Evolutionary conservation across 2,113 vertebrate genomes (phyloP).

Genomic region (Cranoglanis bouderius): DNA sequence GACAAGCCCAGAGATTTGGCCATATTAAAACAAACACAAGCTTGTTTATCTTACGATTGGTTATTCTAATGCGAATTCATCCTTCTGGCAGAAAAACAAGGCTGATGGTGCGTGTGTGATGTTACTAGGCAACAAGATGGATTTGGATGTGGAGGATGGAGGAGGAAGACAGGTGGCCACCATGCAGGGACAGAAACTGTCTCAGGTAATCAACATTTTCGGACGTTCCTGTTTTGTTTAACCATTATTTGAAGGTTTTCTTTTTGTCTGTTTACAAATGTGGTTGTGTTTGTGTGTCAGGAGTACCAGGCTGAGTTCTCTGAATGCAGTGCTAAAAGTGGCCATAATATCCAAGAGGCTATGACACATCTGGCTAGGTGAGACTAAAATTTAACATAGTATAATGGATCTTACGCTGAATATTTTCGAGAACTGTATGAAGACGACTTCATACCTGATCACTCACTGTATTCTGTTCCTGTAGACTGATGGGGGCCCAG

Average conservation of each 20-base stretch:
- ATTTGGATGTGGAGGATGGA: slow-evolving; percentile 66
- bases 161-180: slow-evolving; percentile 63
- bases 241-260: not conserved
- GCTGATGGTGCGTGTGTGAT: slow-evolving; percentile 75
- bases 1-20: not conserved
- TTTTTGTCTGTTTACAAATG: not conserved
- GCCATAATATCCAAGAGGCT: slow-evolving; percentile 72
- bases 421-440: not conserved
- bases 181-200: slow-evolving; percentile 74
- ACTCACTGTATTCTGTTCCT: slow-evolving; percentile 21
- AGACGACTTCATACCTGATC: not conserved
- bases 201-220: slow-evolving; percentile 65
- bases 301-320: slow-evolving; percentile 80
- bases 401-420: not conserved
- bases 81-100: slow-evolving; percentile 71
- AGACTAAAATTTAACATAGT: not conserved
- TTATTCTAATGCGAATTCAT: not conserved
- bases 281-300: slow-evolving; percentile 61
- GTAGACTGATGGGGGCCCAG: slow-evolving; percentile 74
- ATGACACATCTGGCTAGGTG: slow-evolving; percentile 81
- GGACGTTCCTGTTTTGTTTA: too few species aligned
- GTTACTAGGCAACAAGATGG: slow-evolving; percentile 81
- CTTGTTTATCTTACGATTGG: not conserved
- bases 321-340: slow-evolving; percentile 79
- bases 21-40: not conserved